Evolutionary conservation across 1,140 invertebrate species (phyloP).

Genomic region (Matsumurasca onukii): DNA sequence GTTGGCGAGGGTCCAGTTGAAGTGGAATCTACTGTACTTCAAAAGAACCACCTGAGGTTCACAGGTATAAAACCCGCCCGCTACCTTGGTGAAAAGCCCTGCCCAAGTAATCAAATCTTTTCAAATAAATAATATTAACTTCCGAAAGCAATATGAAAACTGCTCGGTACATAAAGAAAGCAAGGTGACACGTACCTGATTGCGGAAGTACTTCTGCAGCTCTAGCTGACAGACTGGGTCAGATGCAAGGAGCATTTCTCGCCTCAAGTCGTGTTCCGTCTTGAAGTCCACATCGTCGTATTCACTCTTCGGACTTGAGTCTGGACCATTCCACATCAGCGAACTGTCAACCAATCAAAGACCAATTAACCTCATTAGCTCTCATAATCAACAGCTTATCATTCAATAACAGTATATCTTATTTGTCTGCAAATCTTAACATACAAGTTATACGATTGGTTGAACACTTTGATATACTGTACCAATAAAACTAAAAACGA

Average conservation of each 20-base stretch:
- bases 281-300: slow-evolving; percentile 52
- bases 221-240: slow-evolving; percentile 73
- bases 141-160: no score
- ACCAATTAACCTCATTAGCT: slow-evolving; percentile 15
- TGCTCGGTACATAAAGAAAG: no score
- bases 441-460: background rate
- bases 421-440: slow-evolving; percentile 43
- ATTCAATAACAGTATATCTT: slow-evolving; percentile 42
- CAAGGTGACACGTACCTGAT: slow-evolving; percentile 65
- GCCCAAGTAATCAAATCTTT: no score
- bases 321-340: slow-evolving; percentile 49
- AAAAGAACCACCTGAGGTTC: no score
- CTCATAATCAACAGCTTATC: slow-evolving; percentile 3
- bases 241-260: slow-evolving; percentile 57
- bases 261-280: slow-evolving; percentile 58
- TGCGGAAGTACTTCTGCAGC: slow-evolving; percentile 65
- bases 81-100: no score
- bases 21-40: no score
- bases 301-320: slow-evolving; percentile 45
- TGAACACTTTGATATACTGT: background rate
- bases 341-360: slow-evolving; percentile 46
- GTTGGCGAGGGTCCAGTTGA: no score
- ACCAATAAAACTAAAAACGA: background rate
- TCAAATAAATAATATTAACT: no score
- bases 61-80: no score